These are phyloP conservation scores for Cetoscarus ocellatus DNA, from an alignment of 2,797 vertebrate species.

Conservation along the genomic window DNA sequence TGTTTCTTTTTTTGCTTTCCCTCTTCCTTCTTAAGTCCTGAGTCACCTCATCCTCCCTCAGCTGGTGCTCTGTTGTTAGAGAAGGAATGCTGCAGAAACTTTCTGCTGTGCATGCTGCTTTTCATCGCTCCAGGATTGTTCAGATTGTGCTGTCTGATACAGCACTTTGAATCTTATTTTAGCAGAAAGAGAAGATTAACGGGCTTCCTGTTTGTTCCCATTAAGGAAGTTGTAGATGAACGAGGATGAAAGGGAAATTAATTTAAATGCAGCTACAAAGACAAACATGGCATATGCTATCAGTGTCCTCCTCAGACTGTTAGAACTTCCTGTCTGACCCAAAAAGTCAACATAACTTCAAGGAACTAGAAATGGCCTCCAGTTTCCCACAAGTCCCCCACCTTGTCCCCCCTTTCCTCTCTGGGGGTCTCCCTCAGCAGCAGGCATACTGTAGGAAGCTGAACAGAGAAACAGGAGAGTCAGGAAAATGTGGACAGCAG, in stretches of 20 bases:
- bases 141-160: slow-evolving; percentile 27
- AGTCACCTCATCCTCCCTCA: slow-evolving; percentile 40
- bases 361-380: slow-evolving; percentile 22
- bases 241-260: slow-evolving; percentile 21
- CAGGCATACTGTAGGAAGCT: slow-evolving; percentile 48
- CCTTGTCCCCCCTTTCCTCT: slow-evolving; percentile 54
- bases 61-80: slow-evolving; percentile 29
- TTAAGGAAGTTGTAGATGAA: slow-evolving; percentile 4
- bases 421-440: slow-evolving; percentile 1
- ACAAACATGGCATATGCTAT: neutral
- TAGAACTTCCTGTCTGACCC: slow-evolving; percentile 34
- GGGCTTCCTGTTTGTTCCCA: slow-evolving; percentile 57
- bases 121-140: slow-evolving; percentile 19
- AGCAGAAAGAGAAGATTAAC: slow-evolving; percentile 17
- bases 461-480: slow-evolving; percentile 10
- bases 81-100: slow-evolving; percentile 31
- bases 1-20: slow-evolving; percentile 28
- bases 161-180: slow-evolving; percentile 5
- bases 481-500: slow-evolving; percentile 5
- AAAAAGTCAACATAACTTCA: slow-evolving; percentile 35
- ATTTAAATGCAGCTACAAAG: neutral
- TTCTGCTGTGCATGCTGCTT: slow-evolving; percentile 20
- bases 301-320: neutral
- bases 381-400: slow-evolving; percentile 32
- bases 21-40: slow-evolving; percentile 21